Evolutionary conservation across 2,797 vertebrate genomes (phyloP), one percentile per base, ranked within the genome.

Genomic region (Molothrus aeneus): DNA sequence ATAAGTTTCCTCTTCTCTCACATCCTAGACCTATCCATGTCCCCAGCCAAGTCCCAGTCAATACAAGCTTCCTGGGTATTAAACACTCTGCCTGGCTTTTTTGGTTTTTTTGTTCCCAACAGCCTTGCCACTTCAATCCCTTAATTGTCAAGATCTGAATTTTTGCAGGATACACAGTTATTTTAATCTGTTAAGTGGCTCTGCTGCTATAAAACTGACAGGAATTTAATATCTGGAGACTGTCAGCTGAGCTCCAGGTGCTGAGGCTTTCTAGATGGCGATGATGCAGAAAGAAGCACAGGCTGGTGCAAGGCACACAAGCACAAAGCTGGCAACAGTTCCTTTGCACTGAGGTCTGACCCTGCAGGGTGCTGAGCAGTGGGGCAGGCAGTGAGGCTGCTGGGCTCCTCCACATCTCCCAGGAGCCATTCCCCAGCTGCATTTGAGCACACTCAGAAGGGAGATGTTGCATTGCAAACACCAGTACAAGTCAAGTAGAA

Each of bases 161-260:
- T 97, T 97, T 66, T 93, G 91, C 84, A 95, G 80, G 74, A 87
- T 84, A 90, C 90, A 82, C 80, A 90, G 74, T 91, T 95, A 89
- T 89, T 96, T 95, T 97, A 96, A 96, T 96, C 92, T 96, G 93
- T 91, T 96, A 97, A 97, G 96, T 93, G 88, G 78, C 69, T 96
- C 87, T 84, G 82, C 86, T 92, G 93, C 92, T 92, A 50, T 80
- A 93, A 95, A 96, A 96, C 80, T 89, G 88, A 92, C 79, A 93
- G 59, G 59, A 90, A 95, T 93, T 86, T 97, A 96, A 57, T 89
- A 92, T 88, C 89, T 89, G 81, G 91, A 93, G 78, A 85, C 86
- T 66, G 92, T 93, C 90, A 96, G 65, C 74, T 94, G 94, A 94
- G 88, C 72, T 88, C 74, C 93, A 94, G 89, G 92, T 94, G 92